Base-by-base conservation (phyloP, 1,140 invertebrate species). In the Diachasma alloeum region DNA sequence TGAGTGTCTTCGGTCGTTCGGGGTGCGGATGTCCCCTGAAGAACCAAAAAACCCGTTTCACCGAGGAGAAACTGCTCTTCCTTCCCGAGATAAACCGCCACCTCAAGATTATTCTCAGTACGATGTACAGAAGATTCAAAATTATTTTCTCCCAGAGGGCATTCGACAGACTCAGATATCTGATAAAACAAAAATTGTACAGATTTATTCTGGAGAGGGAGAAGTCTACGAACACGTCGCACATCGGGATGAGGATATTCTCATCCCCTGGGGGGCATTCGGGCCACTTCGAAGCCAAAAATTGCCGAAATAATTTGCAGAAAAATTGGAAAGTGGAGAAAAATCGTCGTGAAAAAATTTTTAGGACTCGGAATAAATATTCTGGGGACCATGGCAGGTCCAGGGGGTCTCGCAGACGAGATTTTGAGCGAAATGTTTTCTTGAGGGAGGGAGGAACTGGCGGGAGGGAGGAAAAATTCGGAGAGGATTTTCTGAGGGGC, bases 121-220 rank as follows among this genome's bases (percentile, higher is more conserved):
- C 59, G 1, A 36, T 68, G 5, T 22, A 37, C 36, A 26, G 36
- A n/a, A 17, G 39, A 24, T 69, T 75, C 10, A 24, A 48, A 6
- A 31, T 22, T 5, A 67, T 46, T 11, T 75, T 75, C 48, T 59
- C 74, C 0, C 22, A 69, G 13, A 56, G 68, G 31, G 17, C n/a
- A 1, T 19, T 53, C 9, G 15, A 70, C 15, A 69, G 69, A 69
- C 10, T 77, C 15, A 48, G 48, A 67, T 17, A 56, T 11, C 17
- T 73, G 0, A 31, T 77, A 5, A 42, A 22, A 8, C 44, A 24
- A 22, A 77, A 73, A 69, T 19, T 77, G 11, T 15, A 36, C 36
- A 24, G 24, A 56, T 8, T 56, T 4, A 17, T 77, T 17, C 42
- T 68, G 31, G 71, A 77, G n/a, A 59, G 71, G 11, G 66, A 77